phyloP scores from a whole-genome alignment of 2,797 vertebrate genomes.

The Dallia pectoralis region DNA sequence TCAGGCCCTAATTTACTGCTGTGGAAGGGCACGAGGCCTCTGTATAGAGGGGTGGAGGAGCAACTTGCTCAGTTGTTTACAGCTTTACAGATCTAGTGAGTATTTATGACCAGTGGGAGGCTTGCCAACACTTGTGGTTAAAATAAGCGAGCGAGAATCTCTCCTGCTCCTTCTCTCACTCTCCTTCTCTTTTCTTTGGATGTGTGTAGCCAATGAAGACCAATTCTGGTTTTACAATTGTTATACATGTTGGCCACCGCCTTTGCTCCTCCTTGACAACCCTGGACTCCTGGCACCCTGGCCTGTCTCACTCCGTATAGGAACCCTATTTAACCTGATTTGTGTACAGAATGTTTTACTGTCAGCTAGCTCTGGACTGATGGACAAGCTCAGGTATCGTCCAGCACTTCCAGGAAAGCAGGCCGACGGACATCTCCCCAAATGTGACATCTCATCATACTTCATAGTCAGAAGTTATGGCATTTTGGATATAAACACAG shows the following conservation, averaged over 20 bases:
- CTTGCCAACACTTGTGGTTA: conserved; percentile 12
- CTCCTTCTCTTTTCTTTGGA: not conserved
- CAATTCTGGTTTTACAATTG: too few species aligned
- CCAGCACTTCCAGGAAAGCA: not conserved
- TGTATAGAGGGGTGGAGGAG: conserved; percentile 42
- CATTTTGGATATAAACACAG: not conserved
- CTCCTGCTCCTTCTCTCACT: too few species aligned
- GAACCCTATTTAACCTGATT: not conserved
- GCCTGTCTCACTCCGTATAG: not conserved
- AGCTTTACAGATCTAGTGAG: conserved; percentile 50
- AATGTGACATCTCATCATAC: not conserved
- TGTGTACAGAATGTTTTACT: not conserved
- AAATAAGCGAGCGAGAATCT: conserved; percentile 3
- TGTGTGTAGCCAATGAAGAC: not conserved
- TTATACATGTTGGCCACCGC: too few species aligned
- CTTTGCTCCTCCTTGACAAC: too few species aligned
- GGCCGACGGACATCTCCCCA: not conserved
- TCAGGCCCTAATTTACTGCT: conserved; percentile 55
- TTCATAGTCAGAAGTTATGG: not conserved
- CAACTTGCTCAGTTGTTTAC: conserved; percentile 64
- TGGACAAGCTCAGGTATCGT: not conserved
- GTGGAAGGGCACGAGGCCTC: conserved; percentile 31
- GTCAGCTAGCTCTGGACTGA: not conserved
- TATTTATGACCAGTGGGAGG: conserved; percentile 2
- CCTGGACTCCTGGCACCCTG: too few species aligned